A percentile compares a stretch with the other conserved stretches of the same genome.
Evolutionary conservation across 2,888 invertebrate genomes (phyloP).

Genomic region (Hirtodrosophila alboralis): DNA sequence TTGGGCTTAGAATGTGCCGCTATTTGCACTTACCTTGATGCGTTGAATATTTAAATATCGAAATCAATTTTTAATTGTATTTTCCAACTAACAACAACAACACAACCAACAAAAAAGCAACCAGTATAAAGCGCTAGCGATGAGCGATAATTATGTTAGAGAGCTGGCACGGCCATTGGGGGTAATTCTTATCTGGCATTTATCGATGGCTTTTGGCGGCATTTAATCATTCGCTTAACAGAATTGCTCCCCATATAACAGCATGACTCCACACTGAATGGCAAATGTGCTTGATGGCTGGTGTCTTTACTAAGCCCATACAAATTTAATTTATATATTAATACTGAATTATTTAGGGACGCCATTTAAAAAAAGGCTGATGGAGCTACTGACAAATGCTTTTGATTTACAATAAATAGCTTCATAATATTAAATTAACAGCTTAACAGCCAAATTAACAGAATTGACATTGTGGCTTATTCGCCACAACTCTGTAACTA

Average conservation of each 20-base stretch:
- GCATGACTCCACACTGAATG: constrained; percentile 19
- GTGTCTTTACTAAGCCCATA: too few relatives aligned
- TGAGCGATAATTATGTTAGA: constrained; percentile 35
- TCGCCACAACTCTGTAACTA: too few relatives aligned
- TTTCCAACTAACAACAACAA: constrained; percentile 66
- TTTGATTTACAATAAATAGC: too few relatives aligned
- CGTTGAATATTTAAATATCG: constrained; percentile 63
- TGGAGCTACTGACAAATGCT: not conserved
- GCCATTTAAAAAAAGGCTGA: not conserved
- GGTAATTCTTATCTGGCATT: constrained; percentile 33
- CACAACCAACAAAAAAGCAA: constrained; percentile 66
- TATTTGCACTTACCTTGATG: constrained; percentile 54
- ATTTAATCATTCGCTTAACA: not conserved
- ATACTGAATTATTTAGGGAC: too few relatives aligned
- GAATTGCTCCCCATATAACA: constrained; percentile 10
- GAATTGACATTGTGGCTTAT: not conserved
- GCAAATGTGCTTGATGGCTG: too few relatives aligned
- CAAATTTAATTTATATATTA: too few relatives aligned
- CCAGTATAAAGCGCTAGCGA: constrained; percentile 52
- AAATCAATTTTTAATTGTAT: constrained; percentile 75
- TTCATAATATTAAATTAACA: not conserved
- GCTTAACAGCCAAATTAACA: constrained; percentile 6
- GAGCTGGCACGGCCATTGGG: too few relatives aligned
- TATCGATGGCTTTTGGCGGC: constrained; percentile 27
- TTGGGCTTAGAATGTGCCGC: constrained; percentile 39